A percentile compares a stretch with the other conserved stretches of the same genome.
phyloP scores from a whole-genome alignment of 2,113 vertebrate genomes.

The Pluvianellus socialis region DNA sequence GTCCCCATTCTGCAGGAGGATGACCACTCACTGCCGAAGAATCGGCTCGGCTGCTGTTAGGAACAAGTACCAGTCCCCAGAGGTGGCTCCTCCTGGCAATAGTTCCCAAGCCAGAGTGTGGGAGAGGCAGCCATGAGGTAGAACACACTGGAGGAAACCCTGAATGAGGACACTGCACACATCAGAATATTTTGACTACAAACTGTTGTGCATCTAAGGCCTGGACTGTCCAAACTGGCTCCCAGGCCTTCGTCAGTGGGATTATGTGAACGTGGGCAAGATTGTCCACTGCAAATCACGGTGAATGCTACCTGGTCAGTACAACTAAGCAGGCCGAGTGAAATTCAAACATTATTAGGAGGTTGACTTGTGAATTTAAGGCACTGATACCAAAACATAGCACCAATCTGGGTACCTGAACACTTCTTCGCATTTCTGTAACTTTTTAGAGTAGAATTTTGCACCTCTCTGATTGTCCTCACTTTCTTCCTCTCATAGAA shows the following conservation, averaged over 20 bases:
- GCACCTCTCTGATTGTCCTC: background rate
- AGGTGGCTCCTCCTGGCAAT: background rate
- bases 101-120: background rate
- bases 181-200: background rate
- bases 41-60: background rate
- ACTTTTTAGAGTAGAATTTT: background rate
- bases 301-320: background rate
- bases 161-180: accelerated
- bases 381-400: background rate
- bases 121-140: background rate
- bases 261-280: background rate
- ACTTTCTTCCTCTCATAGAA: background rate
- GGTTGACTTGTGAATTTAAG: background rate
- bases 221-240: background rate
- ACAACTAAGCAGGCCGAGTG: background rate
- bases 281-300: background rate
- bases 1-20: background rate
- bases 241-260: background rate
- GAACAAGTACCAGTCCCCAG: background rate
- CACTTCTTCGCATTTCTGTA: background rate
- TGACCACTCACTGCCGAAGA: background rate
- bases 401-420: background rate
- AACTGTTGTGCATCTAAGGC: background rate
- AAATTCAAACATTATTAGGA: background rate
- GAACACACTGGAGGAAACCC: background rate